phyloP scores from a whole-genome alignment of 2,797 vertebrate genomes.

The Sebastes elongatus region DNA sequence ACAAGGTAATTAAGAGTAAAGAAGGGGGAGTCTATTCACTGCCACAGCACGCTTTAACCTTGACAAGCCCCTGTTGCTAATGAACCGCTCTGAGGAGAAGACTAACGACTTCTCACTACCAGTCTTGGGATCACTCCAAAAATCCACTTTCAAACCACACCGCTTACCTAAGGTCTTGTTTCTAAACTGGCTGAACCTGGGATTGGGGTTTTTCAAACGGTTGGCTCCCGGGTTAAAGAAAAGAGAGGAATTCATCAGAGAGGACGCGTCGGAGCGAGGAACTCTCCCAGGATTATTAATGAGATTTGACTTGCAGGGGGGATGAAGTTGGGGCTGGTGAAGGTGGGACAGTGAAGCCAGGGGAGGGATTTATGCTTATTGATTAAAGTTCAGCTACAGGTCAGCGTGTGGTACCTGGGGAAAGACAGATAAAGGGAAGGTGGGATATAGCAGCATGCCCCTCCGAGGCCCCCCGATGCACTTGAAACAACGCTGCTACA shows the following conservation, averaged over 20 bases:
- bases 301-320: constrained; percentile 15
- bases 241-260: constrained; percentile 6
- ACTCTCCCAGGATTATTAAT: constrained; percentile 24
- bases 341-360: neutral
- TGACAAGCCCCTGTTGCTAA: constrained; percentile 65
- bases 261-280: neutral
- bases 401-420: constrained; percentile 41
- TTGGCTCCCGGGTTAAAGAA: neutral
- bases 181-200: constrained; percentile 7
- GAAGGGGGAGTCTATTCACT: constrained; percentile 63
- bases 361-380: constrained; percentile 51
- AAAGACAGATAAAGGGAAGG: constrained; percentile 36
- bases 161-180: neutral
- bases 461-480: neutral
- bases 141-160: constrained; percentile 13
- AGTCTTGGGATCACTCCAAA: constrained; percentile 21
- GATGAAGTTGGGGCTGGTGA: constrained; percentile 25
- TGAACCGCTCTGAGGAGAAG: constrained; percentile 54
- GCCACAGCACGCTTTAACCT: constrained; percentile 62
- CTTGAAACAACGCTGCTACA: constrained; percentile 9
- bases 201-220: neutral
- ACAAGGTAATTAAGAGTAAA: constrained; percentile 73
- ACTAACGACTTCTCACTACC: constrained; percentile 32
- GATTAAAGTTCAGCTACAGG: constrained; percentile 66
- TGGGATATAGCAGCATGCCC: neutral